phyloP scores from a whole-genome alignment of 2,888 invertebrate genomes.

The Ellobium chinense region DNA sequence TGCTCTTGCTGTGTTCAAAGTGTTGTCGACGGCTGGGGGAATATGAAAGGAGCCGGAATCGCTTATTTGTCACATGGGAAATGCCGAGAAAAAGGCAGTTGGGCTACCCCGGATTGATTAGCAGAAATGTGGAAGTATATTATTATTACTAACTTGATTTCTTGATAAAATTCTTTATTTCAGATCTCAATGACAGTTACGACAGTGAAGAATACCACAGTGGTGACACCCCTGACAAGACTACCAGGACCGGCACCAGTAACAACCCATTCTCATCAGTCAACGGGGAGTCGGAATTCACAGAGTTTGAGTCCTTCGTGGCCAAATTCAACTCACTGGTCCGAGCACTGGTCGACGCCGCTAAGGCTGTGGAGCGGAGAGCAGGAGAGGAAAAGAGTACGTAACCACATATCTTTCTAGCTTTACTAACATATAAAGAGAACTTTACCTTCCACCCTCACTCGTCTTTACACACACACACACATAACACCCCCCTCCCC shows the following conservation, averaged over 20 bases:
- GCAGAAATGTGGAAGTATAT: neutral
- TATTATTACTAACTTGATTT: neutral
- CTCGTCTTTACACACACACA: no score
- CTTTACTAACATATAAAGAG: no score
- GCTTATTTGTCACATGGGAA: no score
- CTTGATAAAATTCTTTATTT: neutral
- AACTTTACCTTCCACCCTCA: no score
- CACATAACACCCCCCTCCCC: no score
- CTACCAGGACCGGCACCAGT: constrained; percentile 12
- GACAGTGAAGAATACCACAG: constrained; percentile 46
- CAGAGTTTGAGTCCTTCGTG: constrained; percentile 37
- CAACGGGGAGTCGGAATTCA: constrained; percentile 25
- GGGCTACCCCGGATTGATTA: no score
- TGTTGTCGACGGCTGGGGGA: no score
- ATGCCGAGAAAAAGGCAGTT: no score
- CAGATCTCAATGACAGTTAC: constrained; percentile 44
- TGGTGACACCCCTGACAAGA: constrained; percentile 21
- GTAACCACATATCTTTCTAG: no score
- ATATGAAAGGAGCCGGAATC: no score
- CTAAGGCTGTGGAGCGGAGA: constrained; percentile 35
- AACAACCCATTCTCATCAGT: constrained; percentile 25
- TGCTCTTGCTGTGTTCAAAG: no score
- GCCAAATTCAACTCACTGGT: constrained; percentile 39
- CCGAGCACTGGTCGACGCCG: constrained; percentile 36
- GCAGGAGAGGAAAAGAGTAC: constrained; percentile 36